These are phyloP conservation scores for Drosophila trapezifrons DNA, from an alignment of 1,140 invertebrate species.

Conservation along the genomic window DNA sequence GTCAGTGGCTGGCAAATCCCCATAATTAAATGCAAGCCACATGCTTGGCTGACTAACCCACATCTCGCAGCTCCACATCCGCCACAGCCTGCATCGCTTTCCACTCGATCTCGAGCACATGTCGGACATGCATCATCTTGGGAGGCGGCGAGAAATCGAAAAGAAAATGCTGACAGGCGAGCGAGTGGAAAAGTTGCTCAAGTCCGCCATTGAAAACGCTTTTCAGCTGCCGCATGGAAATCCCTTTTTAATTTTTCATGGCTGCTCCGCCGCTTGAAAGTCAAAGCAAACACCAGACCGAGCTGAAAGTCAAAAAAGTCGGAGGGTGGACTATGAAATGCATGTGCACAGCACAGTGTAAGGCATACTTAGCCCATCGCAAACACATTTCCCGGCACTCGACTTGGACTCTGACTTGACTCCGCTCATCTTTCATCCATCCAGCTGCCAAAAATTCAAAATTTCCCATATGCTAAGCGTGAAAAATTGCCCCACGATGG, in stretches of 20 bases:
- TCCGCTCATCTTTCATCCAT: constrained; percentile 43
- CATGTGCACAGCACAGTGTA: constrained; percentile 49
- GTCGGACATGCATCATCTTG: constrained; percentile 45
- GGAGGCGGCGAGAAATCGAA: constrained; percentile 23
- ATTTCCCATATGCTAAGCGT: constrained; percentile 69
- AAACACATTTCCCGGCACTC: constrained; percentile 71
- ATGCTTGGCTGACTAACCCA: constrained; percentile 44
- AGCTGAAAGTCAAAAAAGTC: constrained; percentile 24
- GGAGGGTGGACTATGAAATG: constrained; percentile 29
- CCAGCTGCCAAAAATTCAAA: constrained; percentile 52
- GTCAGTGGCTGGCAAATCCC: constrained; percentile 20
- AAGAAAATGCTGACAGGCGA: constrained; percentile 39
- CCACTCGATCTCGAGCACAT: constrained; percentile 40
- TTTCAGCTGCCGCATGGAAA: constrained; percentile 72
- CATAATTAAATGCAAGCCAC: constrained; percentile 55
- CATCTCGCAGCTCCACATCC: constrained; percentile 10
- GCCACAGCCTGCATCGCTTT: constrained; percentile 11
- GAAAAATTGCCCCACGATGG: constrained; percentile 67
- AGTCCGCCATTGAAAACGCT: constrained; percentile 71
- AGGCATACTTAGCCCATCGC: constrained; percentile 72
- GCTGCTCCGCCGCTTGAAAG: constrained; percentile 57
- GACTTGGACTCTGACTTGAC: constrained; percentile 24
- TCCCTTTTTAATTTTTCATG: constrained; percentile 81
- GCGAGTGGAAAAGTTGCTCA: constrained; percentile 62
- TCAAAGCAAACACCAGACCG: constrained; percentile 61